Percentiles rank a stretch among this genome's conserved stretches.
Conservation (phyloP, 1,140 invertebrate species). For the Parapsyche elsis region DNA sequence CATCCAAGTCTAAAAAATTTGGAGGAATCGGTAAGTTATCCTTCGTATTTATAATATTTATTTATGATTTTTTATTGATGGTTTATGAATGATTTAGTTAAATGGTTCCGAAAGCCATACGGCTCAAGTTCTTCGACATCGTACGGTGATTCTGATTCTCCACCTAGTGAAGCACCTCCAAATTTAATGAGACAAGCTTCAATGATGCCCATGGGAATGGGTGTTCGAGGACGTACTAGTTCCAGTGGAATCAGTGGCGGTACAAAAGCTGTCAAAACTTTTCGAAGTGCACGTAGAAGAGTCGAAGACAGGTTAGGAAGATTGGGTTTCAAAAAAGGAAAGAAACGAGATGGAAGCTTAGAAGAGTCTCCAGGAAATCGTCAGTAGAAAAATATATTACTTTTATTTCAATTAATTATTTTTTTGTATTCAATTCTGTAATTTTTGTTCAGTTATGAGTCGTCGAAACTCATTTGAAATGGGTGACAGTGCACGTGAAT, state of each 20-base stretch:
- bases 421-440: conserved; percentile 2
- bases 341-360: conserved; percentile 87
- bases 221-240: neutral
- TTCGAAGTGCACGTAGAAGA: conserved; percentile 83
- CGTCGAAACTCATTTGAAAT: conserved; percentile 84
- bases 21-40: conserved; percentile 73
- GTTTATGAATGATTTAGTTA: conserved; percentile 67
- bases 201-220: conserved; percentile 60
- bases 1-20: conserved; percentile 66
- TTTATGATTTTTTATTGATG: conserved; percentile 14
- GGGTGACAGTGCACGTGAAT: conserved; percentile 81
- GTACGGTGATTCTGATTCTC: conserved; percentile 66
- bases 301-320: conserved; percentile 86
- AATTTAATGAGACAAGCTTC: conserved; percentile 63
- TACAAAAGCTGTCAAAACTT: conserved; percentile 71
- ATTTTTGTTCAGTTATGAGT: conserved; percentile 76
- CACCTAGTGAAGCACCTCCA: conserved; percentile 63
- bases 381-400: conserved; percentile 64
- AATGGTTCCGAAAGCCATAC: conserved; percentile 72
- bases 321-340: conserved; percentile 79
- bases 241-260: conserved; percentile 48
- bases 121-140: conserved; percentile 64
- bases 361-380: conserved; percentile 84
- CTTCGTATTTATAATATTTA: neutral
- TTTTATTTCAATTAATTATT: no score